Conservation (phyloP, 2,888 invertebrate genomes). For the Mythimna loreyi region DNA sequence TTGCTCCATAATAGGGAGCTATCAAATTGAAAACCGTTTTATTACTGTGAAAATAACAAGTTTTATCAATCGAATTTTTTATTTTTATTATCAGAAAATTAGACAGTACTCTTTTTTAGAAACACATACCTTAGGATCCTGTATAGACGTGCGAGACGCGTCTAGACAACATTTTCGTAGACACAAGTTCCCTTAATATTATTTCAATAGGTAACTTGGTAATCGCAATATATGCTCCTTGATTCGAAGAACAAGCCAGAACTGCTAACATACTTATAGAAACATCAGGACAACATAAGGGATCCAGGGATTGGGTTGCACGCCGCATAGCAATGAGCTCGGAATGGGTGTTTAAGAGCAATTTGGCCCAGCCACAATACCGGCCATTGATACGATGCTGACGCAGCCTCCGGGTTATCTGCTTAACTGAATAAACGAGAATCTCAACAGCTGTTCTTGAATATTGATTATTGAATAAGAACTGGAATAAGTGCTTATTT, state of each 20-base stretch:
- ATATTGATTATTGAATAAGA: conserved; percentile 40
- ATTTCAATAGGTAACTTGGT: conserved; percentile 9
- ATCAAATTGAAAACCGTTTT: conserved; percentile 29
- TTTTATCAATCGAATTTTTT: conserved; percentile 2
- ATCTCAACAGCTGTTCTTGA: conserved; percentile 37
- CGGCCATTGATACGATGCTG: conserved; percentile 57
- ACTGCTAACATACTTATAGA: conserved; percentile 42
- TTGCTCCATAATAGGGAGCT: conserved; percentile 24
- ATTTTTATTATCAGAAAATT: neutral
- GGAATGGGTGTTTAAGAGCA: conserved; percentile 50
- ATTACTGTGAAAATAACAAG: conserved; percentile 11
- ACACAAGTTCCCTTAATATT: neutral
- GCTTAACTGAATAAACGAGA: conserved; percentile 38
- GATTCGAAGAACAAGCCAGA: conserved; percentile 14
- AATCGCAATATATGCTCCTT: conserved; percentile 12
- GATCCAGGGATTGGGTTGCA: conserved; percentile 61
- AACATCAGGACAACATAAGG: conserved; percentile 55
- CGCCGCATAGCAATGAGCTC: conserved; percentile 71
- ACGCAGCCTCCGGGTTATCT: conserved; percentile 45
- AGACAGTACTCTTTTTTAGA: neutral
- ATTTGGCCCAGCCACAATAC: conserved; percentile 66
- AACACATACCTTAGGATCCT: neutral
- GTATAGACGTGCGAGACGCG: neutral
- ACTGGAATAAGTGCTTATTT: conserved; percentile 34
- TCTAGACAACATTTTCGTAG: conserved; percentile 3